Conservation (phyloP, 1,140 invertebrate genomes). For the Zaprionus ghesquierei region DNA sequence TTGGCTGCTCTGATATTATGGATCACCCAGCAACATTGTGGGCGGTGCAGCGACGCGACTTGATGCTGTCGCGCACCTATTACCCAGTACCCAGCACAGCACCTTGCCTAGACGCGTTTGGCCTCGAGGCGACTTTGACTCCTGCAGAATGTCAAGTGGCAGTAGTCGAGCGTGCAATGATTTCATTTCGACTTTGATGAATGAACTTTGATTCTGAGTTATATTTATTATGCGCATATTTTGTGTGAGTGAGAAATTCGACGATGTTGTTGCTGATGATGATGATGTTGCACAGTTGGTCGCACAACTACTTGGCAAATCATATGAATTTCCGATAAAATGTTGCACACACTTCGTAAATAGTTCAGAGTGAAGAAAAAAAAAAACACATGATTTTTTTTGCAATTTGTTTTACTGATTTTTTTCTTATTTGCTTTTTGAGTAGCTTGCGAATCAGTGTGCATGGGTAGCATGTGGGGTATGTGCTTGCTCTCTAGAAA, state of each 20-base stretch:
- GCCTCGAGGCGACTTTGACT: conserved; percentile 28
- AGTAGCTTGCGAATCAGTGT: conserved; percentile 1
- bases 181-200: conserved; percentile 69
- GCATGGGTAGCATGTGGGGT: background rate
- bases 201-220: conserved; percentile 63
- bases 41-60: background rate
- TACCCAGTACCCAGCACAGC: too few species aligned
- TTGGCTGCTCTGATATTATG: conserved; percentile 59
- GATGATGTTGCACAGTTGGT: conserved; percentile 10
- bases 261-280: background rate
- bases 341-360: background rate
- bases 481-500: conserved; percentile 3
- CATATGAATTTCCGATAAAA: background rate
- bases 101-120: too few species aligned
- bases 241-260: conserved; percentile 1
- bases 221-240: conserved; percentile 45
- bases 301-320: background rate
- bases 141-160: conserved; percentile 39
- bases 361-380: background rate
- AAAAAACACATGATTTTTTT: background rate
- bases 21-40: conserved; percentile 38
- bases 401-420: background rate
- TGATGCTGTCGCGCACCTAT: background rate
- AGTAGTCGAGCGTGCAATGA: conserved; percentile 42
- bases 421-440: background rate